Evolutionary conservation across 2,888 invertebrate species (phyloP), one percentile per base, ranked within the genome.

Genomic region (Subacronicta megacephala): DNA sequence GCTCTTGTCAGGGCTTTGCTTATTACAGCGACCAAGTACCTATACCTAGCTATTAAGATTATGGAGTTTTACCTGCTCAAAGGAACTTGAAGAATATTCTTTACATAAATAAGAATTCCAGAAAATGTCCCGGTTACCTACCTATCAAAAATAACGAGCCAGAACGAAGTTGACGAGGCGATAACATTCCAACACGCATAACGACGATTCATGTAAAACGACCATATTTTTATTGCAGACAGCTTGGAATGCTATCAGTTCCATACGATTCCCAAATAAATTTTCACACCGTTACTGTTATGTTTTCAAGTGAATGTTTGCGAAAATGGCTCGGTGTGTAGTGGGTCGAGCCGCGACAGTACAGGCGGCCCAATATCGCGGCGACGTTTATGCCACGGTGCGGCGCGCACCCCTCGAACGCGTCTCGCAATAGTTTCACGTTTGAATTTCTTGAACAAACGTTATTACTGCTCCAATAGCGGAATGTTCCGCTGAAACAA

Each of bases 381-480:
- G 63, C 71, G 75, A 79, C 78, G 78, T 80, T 82, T 78, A 81
- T 80, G 81, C 80, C 75, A 26, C 3, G 20, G n/a, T n/a, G 71
- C 79, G 72, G 62, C 75, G 79, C 83, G 78, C 70, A 52, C 80
- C 75, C 79, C 78, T 77, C 72, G 43, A 60, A 54, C 65, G 74
- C 77, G 80, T 81, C 63, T 74, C 85, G 82, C 88, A 89, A 90
- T 89, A 90, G 90, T 90, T 90, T 81, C 87, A 80, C 88, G 88
- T 90, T 90, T 90, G 90, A 90, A 90, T 91, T 90, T 90, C 90
- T 89, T 85, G 87, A 88, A 86, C 90, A 90, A 90, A 90, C 89
- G 88, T 89, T 91, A 91, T 92, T 92, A 90, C 90, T 85, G 86
- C 84, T 85, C 84, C 87, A 87, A 90, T 87, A 81, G 89, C 79